These are phyloP conservation scores for Schrankia costaestrigalis DNA, from an alignment of 2,888 invertebrate genomes.

Conservation along the genomic window DNA sequence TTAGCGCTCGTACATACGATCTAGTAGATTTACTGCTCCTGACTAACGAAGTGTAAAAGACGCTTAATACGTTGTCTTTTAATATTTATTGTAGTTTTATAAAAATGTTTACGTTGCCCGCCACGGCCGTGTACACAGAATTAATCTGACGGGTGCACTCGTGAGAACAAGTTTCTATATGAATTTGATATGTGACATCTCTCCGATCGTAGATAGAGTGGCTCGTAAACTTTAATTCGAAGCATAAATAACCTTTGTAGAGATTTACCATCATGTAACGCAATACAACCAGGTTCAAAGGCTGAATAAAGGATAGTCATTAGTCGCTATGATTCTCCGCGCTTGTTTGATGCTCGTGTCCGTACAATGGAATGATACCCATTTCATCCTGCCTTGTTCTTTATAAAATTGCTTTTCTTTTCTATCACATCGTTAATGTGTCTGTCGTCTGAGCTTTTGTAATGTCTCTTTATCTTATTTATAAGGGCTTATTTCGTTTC, in stretches of 20 bases:
- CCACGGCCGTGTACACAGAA: constrained; percentile 48
- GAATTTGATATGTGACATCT: constrained; percentile 67
- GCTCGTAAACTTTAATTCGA: constrained; percentile 68
- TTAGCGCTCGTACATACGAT: constrained; percentile 10
- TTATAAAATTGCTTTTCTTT: constrained; percentile 22
- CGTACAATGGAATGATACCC: constrained; percentile 37
- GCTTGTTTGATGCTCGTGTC: constrained; percentile 33
- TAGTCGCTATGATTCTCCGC: constrained; percentile 44
- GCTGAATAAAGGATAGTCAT: constrained; percentile 60
- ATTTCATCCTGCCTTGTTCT: constrained; percentile 31
- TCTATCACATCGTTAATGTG: constrained; percentile 20
- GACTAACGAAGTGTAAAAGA: constrained; percentile 32
- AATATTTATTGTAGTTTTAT: constrained; percentile 33
- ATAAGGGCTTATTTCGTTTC: too few species aligned
- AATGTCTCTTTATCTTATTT: constrained; percentile 15
- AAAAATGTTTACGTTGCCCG: constrained; percentile 47
- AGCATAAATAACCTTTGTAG: constrained; percentile 63
- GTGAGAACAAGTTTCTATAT: constrained; percentile 54
- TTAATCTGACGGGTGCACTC: constrained; percentile 65
- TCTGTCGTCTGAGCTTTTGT: constrained; percentile 15
- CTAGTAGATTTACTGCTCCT: constrained; percentile 11
- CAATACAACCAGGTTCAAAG: constrained; percentile 48
- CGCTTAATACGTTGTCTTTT: constrained; percentile 24
- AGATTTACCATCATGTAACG: constrained; percentile 62
- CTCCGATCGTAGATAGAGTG: constrained; percentile 57